phyloP scores from a whole-genome alignment of 2,113 vertebrate species.

The Seriola rivoliana region DNA sequence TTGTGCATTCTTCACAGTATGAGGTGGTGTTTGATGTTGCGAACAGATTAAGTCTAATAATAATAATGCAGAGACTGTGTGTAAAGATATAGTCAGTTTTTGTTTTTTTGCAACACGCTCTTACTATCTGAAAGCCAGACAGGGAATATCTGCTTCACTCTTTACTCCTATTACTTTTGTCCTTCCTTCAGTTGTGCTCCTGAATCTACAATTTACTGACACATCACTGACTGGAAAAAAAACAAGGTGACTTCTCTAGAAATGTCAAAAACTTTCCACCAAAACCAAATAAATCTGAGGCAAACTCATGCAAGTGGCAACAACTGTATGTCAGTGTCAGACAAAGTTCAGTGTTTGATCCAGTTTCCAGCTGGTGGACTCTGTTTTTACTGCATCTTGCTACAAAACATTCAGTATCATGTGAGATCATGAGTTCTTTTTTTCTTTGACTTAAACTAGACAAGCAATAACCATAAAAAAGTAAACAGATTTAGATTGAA shows the following conservation, averaged over 20 bases:
- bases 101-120: neutral
- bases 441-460: too few species aligned
- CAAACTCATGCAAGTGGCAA: neutral
- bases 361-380: too few species aligned
- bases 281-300: neutral
- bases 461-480: too few species aligned
- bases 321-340: too few species aligned
- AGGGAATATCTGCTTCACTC: neutral
- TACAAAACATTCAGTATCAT: too few species aligned
- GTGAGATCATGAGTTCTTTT: too few species aligned
- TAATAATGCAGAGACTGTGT: neutral
- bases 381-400: too few species aligned
- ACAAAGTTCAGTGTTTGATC: too few species aligned
- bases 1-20: conserved; percentile 20
- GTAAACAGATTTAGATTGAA: too few species aligned
- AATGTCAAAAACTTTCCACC: neutral
- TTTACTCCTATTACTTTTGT: neutral
- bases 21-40: neutral
- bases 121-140: neutral
- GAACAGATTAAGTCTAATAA: conserved; percentile 10
- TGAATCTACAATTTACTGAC: neutral
- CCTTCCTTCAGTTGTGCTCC: neutral
- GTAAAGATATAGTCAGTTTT: neutral
- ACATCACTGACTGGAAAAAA: neutral
- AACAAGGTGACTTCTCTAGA: neutral